phyloP scores from a whole-genome alignment of 2,113 vertebrate species.

The Callospermophilus lateralis region DNA sequence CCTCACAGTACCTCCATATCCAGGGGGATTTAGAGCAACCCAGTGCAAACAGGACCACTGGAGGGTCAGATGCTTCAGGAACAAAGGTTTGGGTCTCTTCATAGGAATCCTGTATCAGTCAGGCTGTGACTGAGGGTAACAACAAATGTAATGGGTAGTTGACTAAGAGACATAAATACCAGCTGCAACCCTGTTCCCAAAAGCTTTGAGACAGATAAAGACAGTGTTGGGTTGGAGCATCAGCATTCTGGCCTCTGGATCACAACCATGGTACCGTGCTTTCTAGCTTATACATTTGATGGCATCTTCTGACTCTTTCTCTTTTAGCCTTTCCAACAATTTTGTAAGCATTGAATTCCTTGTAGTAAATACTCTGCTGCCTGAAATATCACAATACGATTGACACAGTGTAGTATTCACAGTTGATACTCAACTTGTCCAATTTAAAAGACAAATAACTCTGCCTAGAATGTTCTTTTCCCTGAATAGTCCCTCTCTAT shows the following conservation, averaged over 20 bases:
- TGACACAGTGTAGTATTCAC: background rate
- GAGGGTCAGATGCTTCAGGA: background rate
- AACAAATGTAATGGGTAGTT: background rate
- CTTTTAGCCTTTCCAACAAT: background rate
- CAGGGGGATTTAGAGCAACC: background rate
- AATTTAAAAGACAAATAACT: background rate
- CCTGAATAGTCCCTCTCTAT: background rate
- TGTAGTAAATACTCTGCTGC: conserved; percentile 53
- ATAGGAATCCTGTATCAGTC: background rate
- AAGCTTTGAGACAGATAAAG: background rate
- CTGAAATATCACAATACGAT: background rate
- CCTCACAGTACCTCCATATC: background rate
- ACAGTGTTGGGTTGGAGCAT: background rate
- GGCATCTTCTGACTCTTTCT: background rate
- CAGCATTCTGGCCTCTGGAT: conserved; percentile 1
- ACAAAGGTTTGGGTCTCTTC: background rate
- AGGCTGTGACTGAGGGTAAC: background rate
- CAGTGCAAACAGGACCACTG: background rate
- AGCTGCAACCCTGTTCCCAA: background rate
- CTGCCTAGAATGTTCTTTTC: background rate
- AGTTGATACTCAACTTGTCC: background rate
- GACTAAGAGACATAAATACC: background rate
- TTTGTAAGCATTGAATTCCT: background rate
- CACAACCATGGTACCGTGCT: background rate
- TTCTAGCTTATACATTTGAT: background rate